phyloP scores from a whole-genome alignment of 2,797 vertebrate species.

The Furcifer pardalis region DNA sequence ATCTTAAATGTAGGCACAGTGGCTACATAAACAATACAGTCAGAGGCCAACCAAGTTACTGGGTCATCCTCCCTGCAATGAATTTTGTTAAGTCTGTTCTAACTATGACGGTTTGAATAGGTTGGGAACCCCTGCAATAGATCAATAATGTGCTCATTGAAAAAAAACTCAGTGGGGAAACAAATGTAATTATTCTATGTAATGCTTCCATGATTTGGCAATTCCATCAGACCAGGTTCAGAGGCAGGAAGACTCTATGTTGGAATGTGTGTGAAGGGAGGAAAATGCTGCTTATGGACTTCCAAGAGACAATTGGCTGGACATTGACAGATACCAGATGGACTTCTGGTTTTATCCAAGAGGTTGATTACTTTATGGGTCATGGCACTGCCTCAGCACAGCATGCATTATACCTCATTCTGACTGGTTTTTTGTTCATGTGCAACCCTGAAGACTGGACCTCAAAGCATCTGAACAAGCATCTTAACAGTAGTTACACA shows the following conservation, averaged over 20 bases:
- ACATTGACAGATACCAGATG: background rate
- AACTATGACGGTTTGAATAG: too few relatives aligned
- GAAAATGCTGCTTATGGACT: background rate
- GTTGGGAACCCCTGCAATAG: too few relatives aligned
- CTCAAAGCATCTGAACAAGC: background rate
- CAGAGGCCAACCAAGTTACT: background rate
- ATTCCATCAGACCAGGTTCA: background rate
- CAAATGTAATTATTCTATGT: background rate
- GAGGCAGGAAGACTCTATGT: background rate
- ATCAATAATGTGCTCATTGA: background rate
- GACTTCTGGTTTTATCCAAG: background rate
- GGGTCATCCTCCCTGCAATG: background rate
- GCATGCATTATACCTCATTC: background rate
- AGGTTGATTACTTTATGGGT: background rate
- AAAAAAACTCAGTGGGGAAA: background rate
- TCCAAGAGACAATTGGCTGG: background rate
- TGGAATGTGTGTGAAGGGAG: background rate
- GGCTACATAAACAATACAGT: background rate
- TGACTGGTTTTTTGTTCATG: background rate
- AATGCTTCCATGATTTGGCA: background rate
- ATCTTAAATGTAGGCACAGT: background rate
- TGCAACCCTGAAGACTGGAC: background rate
- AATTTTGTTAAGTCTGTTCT: background rate
- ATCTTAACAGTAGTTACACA: background rate
- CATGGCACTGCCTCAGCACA: background rate